phyloP scores from a whole-genome alignment of 2,797 vertebrate genomes.

The Pipistrellus pipistrellus region DNA sequence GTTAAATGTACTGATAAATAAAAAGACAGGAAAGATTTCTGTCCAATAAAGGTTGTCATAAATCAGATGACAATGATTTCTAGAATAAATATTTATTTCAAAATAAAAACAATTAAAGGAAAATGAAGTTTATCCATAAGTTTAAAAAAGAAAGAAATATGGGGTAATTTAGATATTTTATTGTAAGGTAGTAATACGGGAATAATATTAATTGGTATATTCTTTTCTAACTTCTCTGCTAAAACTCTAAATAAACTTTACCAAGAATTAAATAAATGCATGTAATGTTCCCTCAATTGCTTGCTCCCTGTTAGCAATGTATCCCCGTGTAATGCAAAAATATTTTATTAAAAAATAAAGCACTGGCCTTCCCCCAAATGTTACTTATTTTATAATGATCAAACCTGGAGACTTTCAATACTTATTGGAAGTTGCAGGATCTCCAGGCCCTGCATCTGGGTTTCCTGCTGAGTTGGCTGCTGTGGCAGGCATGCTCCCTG shows the following conservation, averaged over 20 bases:
- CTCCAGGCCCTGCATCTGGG: neutral
- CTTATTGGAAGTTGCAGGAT: neutral
- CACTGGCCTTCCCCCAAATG: neutral
- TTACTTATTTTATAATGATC: neutral
- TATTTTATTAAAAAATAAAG: neutral
- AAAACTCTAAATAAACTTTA: constrained; percentile 41
- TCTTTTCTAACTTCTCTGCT: constrained; percentile 17
- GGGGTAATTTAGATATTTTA: constrained; percentile 10
- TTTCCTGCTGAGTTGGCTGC: neutral
- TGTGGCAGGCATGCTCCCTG: neutral
- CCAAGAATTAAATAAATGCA: constrained; percentile 45
- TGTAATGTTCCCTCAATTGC: neutral
- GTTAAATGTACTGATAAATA: constrained; percentile 53
- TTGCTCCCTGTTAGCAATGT: neutral
- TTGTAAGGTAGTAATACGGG: neutral
- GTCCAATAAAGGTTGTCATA: constrained; percentile 30
- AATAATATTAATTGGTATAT: neutral
- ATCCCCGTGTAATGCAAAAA: neutral
- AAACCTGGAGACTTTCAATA: neutral
- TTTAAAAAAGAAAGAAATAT: neutral
- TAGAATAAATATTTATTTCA: constrained; percentile 38
- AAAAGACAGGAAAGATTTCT: constrained; percentile 12
- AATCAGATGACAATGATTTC: constrained; percentile 38
- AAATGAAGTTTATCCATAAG: neutral
- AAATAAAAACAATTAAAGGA: constrained; percentile 46